Conservation (phyloP, 2,797 vertebrate species). For the Cuniculus paca region DNA sequence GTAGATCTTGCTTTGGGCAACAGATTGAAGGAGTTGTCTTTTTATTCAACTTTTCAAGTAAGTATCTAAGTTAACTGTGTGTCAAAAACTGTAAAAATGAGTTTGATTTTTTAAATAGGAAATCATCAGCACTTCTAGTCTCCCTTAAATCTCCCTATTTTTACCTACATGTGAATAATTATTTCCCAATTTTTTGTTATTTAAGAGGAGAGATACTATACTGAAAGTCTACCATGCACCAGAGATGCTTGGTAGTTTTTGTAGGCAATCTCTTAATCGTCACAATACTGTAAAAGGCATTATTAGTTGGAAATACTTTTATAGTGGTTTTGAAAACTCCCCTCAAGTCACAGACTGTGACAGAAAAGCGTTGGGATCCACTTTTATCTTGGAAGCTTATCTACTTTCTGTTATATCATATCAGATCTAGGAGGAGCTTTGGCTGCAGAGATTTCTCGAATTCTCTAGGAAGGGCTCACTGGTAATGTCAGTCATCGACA, state of each 20-base stretch:
- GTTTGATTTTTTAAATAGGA: not conserved
- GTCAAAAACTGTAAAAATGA: not conserved
- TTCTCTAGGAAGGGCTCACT: not conserved
- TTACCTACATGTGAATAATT: not conserved
- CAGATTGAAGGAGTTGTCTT: not conserved
- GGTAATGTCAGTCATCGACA: not conserved
- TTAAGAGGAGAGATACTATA: not conserved
- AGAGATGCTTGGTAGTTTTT: not conserved
- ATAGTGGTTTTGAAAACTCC: not conserved
- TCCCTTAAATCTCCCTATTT: not conserved
- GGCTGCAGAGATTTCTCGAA: not conserved
- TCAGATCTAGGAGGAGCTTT: not conserved
- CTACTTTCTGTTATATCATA: not conserved
- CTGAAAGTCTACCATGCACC: not conserved
- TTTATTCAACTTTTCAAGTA: not conserved
- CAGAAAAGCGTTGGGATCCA: not conserved
- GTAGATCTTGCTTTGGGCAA: not conserved
- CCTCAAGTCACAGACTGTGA: not conserved
- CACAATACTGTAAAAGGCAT: not conserved
- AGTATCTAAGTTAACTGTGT: not conserved
- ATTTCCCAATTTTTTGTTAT: constrained; percentile 39
- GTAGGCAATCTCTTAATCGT: not conserved
- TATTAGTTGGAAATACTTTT: constrained; percentile 43
- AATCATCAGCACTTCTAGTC: not conserved
- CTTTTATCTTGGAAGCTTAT: not conserved